These are phyloP conservation scores for Hesperophylax magnus DNA, from an alignment of 1,140 invertebrate species.

Conservation along the genomic window DNA sequence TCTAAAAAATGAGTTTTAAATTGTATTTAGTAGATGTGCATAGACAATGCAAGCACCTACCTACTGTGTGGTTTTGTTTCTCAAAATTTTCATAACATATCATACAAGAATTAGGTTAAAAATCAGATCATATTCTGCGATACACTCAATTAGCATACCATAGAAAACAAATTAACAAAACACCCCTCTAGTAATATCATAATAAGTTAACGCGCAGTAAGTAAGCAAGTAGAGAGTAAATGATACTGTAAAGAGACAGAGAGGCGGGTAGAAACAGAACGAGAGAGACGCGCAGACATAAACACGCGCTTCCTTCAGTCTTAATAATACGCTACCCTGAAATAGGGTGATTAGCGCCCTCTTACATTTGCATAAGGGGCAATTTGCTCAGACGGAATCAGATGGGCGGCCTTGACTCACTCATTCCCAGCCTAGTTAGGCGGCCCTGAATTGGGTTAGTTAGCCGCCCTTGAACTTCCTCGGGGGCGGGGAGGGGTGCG, in stretches of 20 bases:
- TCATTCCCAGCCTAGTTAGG: conserved; percentile 33
- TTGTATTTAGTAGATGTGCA: no score
- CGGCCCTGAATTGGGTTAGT: conserved; percentile 43
- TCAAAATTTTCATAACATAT: no score
- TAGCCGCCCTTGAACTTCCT: conserved; percentile 55
- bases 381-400: conserved; percentile 43
- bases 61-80: no score
- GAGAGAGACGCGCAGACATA: conserved; percentile 5
- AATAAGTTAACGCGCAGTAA: no score
- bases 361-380: conserved; percentile 53
- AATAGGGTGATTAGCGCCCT: conserved; percentile 52
- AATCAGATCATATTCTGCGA: no score
- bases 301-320: conserved; percentile 9
- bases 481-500: conserved; percentile 34
- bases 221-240: no score
- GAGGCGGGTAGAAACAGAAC: not conserved
- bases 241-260: no score
- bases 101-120: no score
- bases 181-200: not conserved
- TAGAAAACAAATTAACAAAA: not conserved
- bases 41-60: no score
- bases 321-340: conserved; percentile 41
- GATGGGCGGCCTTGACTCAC: conserved; percentile 51
- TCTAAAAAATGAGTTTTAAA: no score
- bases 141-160: not conserved